A percentile compares a stretch with the other conserved stretches of the same genome.
Evolutionary conservation across 2,113 vertebrate genomes (phyloP).

Genomic region (Ictidomys tridecemlineatus): DNA sequence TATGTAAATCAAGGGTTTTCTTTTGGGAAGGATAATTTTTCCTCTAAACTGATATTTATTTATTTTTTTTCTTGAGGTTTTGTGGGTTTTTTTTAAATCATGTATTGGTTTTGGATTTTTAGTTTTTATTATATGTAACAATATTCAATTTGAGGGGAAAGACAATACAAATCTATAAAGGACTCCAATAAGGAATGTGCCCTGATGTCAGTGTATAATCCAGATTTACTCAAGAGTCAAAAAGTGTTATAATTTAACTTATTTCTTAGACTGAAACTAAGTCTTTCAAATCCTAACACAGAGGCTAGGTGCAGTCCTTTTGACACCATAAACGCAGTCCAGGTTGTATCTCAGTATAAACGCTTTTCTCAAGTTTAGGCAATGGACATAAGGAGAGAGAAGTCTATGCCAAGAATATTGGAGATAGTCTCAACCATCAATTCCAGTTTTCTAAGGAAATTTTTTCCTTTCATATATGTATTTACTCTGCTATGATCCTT

Average conservation of each 20-base stretch:
- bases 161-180: neutral
- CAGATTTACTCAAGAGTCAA: neutral
- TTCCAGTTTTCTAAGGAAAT: neutral
- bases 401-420: neutral
- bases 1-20: neutral
- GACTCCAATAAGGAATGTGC: neutral
- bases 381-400: neutral
- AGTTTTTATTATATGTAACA: neutral
- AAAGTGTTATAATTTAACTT: neutral
- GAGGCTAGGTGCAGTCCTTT: neutral
- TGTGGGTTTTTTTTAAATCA: neutral
- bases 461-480: neutral
- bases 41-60: neutral
- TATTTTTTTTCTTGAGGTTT: neutral
- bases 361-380: neutral
- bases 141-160: neutral
- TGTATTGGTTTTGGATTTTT: neutral
- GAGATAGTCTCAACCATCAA: neutral
- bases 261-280: neutral
- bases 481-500: neutral
- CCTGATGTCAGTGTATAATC: neutral
- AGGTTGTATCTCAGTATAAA: neutral
- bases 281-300: neutral
- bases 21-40: neutral
- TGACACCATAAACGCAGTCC: neutral